Conservation (phyloP, 2,888 invertebrate species). For the Tenthredo scrophulariae region DNA sequence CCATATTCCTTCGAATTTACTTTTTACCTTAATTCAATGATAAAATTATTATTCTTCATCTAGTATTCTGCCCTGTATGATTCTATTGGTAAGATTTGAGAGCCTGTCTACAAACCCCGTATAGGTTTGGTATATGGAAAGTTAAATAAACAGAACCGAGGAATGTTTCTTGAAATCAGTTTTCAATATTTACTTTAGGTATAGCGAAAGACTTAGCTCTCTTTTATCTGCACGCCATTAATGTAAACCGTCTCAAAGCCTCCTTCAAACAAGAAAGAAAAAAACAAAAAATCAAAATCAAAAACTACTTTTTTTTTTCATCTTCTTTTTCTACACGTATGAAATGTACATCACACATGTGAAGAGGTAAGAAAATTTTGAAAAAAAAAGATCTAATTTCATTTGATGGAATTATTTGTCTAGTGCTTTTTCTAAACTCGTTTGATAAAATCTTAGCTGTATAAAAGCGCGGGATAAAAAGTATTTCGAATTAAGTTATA, state of each 20-base stretch:
- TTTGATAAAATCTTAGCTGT: background rate
- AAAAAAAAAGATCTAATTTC: background rate
- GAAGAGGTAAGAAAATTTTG: background rate
- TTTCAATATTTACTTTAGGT: slow-evolving; percentile 44
- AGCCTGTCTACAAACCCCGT: too few relatives aligned
- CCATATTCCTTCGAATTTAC: background rate
- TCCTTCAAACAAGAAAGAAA: background rate
- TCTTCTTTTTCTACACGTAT: background rate
- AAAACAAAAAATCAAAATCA: background rate
- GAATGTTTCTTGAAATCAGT: slow-evolving; percentile 37
- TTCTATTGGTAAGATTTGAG: background rate
- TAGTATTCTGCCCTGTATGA: background rate
- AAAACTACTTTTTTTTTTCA: background rate
- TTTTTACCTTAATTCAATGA: background rate
- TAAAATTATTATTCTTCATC: background rate
- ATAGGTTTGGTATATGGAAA: background rate
- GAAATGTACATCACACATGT: too few relatives aligned
- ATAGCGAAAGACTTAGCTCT: slow-evolving; percentile 23
- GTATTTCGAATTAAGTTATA: background rate
- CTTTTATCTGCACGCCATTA: slow-evolving; percentile 29
- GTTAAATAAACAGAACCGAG: slow-evolving; percentile 39
- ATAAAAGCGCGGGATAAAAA: background rate
- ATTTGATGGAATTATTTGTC: background rate
- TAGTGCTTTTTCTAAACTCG: background rate
- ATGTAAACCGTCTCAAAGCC: background rate